phyloP scores from a whole-genome alignment of 2,113 vertebrate genomes.

The Calyptommatus sinebrachiatus region DNA sequence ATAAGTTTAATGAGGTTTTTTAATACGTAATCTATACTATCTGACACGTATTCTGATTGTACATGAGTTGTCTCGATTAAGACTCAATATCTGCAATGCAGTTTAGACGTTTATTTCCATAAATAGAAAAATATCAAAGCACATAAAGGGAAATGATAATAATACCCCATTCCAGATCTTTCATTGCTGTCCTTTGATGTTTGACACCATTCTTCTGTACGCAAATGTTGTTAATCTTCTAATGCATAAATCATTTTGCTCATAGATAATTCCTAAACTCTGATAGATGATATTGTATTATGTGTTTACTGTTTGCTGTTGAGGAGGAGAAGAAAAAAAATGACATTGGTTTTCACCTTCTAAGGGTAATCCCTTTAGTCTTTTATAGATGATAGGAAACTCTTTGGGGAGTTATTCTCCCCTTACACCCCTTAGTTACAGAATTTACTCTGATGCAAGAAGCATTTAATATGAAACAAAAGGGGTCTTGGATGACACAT shows the following conservation, averaged over 20 bases:
- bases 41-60: no score
- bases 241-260: slow-evolving; percentile 40
- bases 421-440: slow-evolving; percentile 34
- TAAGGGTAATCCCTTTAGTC: slow-evolving; percentile 56
- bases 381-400: slow-evolving; percentile 44
- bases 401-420: slow-evolving; percentile 47
- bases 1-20: no score
- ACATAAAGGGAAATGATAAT: slow-evolving; percentile 27
- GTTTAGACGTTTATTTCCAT: neutral
- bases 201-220: slow-evolving; percentile 41
- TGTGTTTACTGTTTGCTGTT: slow-evolving; percentile 39
- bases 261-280: slow-evolving; percentile 44
- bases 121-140: neutral
- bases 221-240: slow-evolving; percentile 29
- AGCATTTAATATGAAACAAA: slow-evolving; percentile 39
- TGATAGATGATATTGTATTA: slow-evolving; percentile 31
- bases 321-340: slow-evolving; percentile 24
- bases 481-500: slow-evolving; percentile 42
- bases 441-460: slow-evolving; percentile 44
- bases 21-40: no score
- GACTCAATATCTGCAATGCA: no score
- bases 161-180: slow-evolving; percentile 3
- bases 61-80: no score
- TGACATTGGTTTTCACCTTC: slow-evolving; percentile 64
- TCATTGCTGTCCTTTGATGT: slow-evolving; percentile 31